Conservation (phyloP, 2,888 invertebrate species). For the Cactoblastis cactorum region DNA sequence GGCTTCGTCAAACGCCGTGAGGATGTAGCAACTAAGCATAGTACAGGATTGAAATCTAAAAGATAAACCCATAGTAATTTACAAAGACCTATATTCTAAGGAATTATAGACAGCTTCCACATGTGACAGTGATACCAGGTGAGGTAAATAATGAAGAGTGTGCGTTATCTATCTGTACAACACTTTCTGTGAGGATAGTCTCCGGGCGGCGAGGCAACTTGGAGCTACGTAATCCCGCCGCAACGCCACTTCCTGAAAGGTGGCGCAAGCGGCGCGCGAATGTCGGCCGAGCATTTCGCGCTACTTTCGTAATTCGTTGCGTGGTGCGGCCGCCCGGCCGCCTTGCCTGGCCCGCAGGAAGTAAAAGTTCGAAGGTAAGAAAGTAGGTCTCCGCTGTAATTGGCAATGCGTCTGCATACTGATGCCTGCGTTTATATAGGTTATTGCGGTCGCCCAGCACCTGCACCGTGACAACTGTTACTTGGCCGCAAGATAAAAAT, state of each 20-base stretch:
- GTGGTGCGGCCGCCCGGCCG: conserved; percentile 74
- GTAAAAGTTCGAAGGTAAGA: conserved; percentile 80
- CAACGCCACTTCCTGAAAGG: conserved; percentile 76
- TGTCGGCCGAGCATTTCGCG: conserved; percentile 79
- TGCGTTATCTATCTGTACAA: background rate
- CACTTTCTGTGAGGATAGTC: conserved; percentile 35
- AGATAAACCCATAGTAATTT: background rate
- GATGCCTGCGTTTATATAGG: conserved; percentile 65
- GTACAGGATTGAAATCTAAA: background rate
- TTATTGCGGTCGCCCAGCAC: conserved; percentile 48
- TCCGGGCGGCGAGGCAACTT: conserved; percentile 31
- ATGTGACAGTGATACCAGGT: background rate
- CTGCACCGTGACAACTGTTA: conserved; percentile 25
- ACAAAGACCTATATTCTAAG: background rate
- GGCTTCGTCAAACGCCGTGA: conserved; percentile 12
- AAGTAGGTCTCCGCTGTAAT: conserved; percentile 78
- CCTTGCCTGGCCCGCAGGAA: conserved; percentile 76
- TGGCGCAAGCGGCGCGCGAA: conserved; percentile 74
- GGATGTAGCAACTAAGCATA: background rate
- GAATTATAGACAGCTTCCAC: background rate
- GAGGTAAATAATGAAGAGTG: background rate
- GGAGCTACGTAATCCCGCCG: conserved; percentile 71
- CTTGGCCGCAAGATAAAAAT: background rate
- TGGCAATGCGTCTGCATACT: conserved; percentile 76
- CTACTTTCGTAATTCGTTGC: conserved; percentile 78